A percentile compares a stretch with the other conserved stretches of the same genome.
Conservation (phyloP, 2,113 vertebrate genomes). For the Ploceus nigricollis region DNA sequence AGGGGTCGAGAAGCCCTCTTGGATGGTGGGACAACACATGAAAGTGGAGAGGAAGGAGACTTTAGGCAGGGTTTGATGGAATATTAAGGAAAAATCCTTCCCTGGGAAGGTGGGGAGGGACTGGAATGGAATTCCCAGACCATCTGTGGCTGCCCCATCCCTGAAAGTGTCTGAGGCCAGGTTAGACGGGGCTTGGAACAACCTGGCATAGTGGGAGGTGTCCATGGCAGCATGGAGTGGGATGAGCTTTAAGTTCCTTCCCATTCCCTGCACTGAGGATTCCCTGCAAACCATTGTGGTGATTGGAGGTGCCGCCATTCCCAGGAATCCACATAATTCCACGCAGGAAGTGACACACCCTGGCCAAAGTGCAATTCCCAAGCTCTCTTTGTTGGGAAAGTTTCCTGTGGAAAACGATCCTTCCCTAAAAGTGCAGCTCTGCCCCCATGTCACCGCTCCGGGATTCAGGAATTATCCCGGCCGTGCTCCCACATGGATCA, state of each 20-base stretch:
- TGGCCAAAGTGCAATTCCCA: not conserved
- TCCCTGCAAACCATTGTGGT: not conserved
- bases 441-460: conserved; percentile 17
- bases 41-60: not conserved
- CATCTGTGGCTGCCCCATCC: not conserved
- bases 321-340: rapidly evolving
- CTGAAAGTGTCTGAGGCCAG: too few species aligned
- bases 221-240: not conserved
- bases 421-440: conserved; percentile 64
- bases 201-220: not conserved
- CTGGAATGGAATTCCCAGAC: not conserved
- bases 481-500: conserved; percentile 56
- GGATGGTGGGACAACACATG: rapidly evolving
- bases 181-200: not conserved
- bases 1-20: not conserved
- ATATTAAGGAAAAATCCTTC: not conserved
- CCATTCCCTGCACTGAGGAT: not conserved
- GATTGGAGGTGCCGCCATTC: not conserved
- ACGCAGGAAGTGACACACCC: rapidly evolving
- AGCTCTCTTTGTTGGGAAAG: conserved; percentile 4
- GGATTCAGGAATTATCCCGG: conserved; percentile 68
- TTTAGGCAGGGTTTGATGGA: not conserved
- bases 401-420: conserved; percentile 77
- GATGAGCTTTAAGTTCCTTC: not conserved
- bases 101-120: not conserved